A percentile compares a stretch with the other conserved stretches of the same genome.
phyloP scores from a whole-genome alignment of 2,888 invertebrate species.

The Folsomia manolachei region DNA sequence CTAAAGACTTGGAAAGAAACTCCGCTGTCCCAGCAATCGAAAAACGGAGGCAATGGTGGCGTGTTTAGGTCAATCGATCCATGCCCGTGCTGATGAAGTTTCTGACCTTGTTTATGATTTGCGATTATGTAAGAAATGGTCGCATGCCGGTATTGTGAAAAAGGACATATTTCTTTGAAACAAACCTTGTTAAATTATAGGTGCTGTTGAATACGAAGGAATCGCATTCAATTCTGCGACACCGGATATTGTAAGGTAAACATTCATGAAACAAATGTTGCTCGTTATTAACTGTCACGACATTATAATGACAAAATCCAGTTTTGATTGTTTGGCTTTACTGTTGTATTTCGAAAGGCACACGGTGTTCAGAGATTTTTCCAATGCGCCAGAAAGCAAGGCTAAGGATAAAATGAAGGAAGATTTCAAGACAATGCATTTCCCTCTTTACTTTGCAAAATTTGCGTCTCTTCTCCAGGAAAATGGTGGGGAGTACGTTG shows the following conservation, averaged over 20 bases:
- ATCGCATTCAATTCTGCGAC: conserved; percentile 9
- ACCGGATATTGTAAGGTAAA: conserved; percentile 30
- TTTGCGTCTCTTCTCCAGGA: conserved; percentile 20
- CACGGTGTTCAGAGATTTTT: conserved; percentile 24
- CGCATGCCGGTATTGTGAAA: too few relatives aligned
- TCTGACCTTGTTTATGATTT: conserved; percentile 28
- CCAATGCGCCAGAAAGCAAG: conserved; percentile 11
- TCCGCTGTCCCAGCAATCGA: conserved; percentile 38
- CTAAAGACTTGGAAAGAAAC: conserved; percentile 33
- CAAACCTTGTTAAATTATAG: conserved; percentile 5
- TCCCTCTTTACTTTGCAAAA: conserved; percentile 22
- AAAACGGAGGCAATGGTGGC: conserved; percentile 26
- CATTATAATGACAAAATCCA: too few relatives aligned
- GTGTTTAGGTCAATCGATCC: conserved; percentile 20
- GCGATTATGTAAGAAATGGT: conserved; percentile 19
- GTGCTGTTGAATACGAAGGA: conserved; percentile 4
- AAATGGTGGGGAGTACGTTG: conserved; percentile 18
- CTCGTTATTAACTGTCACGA: too few relatives aligned
- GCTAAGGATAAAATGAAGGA: conserved; percentile 25
- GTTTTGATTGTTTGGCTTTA: too few relatives aligned
- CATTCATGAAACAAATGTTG: too few relatives aligned
- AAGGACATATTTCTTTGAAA: too few relatives aligned
- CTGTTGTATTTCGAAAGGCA: not conserved
- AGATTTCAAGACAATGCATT: conserved; percentile 2
- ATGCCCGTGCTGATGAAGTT: conserved; percentile 23